Evolutionary conservation across 2,888 invertebrate species (phyloP), one percentile per base, ranked within the genome.

Genomic region (Brassicogethes aeneus): DNA sequence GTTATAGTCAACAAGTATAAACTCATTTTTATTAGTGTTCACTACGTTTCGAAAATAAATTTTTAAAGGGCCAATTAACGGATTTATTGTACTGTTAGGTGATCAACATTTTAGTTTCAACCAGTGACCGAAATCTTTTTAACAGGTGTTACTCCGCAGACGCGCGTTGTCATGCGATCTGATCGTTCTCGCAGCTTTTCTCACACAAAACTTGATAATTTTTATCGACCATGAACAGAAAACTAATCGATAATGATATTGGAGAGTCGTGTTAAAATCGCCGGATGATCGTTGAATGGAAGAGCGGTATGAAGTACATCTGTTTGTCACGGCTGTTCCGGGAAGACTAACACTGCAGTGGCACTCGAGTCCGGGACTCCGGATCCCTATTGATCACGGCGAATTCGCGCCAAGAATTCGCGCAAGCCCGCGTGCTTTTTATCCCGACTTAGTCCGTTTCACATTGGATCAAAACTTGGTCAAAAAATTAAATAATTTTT

Each of bases 281-380:
- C 35, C 42, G 44, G 44, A 46, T 46, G 49, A 45, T 46, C 42
- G 41, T 47, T 51, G 43, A 43, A 34, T 54, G 56, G 55, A 54
- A 55, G 55, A 54, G 50, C 52, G 42, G 46, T 37, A 39, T 42
- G 46, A 46, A 44, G 48, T 48, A 47, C 50, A 44, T 48, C 59
- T 59, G 61, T 50, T 50, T 39, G 50, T 40, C 50, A 47, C 54
- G 58, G 59, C 50, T 52, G 55, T 55, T 61, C 59, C 51, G 58
- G 61, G 60, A 61, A 61, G 61, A 63, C 62, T 62, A 50, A 39
- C 46, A 52, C 52, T 58, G 61, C 59, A 59, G 55, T 59, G 52
- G 50, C 52, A 58, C 56, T 57, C 50, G 53, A 58, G 54, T 53
- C 61, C 58, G 57, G 61, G 61, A 54, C 56, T 53, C 51, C 51